Evolutionary conservation across 2,113 vertebrate genomes (phyloP).

Genomic region (Carollia perspicillata): DNA sequence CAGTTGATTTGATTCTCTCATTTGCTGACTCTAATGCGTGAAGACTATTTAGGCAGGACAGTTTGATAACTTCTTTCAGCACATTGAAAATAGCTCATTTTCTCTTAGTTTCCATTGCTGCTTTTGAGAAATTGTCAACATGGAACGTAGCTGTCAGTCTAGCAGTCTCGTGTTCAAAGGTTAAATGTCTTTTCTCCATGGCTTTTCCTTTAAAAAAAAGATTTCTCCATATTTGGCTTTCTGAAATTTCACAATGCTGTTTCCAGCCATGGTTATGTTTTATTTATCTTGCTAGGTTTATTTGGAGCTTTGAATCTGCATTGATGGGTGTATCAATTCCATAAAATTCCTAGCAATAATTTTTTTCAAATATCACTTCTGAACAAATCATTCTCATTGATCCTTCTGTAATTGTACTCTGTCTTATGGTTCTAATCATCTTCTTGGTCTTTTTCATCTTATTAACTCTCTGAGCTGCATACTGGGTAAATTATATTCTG

Average conservation of each 20-base stretch:
- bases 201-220: not conserved
- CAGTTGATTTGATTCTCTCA: not conserved
- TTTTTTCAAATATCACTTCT: constrained; percentile 34
- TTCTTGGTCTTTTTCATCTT: not conserved
- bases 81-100: not conserved
- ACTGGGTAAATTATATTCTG: not conserved
- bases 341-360: not conserved
- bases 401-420: not conserved
- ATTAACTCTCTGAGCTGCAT: not conserved
- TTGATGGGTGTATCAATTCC: constrained; percentile 3
- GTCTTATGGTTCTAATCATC: not conserved
- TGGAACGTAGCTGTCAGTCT: not conserved
- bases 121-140: not conserved
- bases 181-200: not conserved
- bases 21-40: not conserved
- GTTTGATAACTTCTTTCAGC: not conserved
- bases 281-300: constrained; percentile 8
- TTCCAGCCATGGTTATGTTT: not conserved
- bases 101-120: not conserved
- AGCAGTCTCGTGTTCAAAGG: not conserved
- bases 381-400: not conserved
- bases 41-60: not conserved
- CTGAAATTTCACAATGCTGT: not conserved
- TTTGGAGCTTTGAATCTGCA: not conserved
- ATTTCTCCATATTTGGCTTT: not conserved